Conservation (phyloP, 2,113 vertebrate species). For the Chlamydotis undulata region DNA sequence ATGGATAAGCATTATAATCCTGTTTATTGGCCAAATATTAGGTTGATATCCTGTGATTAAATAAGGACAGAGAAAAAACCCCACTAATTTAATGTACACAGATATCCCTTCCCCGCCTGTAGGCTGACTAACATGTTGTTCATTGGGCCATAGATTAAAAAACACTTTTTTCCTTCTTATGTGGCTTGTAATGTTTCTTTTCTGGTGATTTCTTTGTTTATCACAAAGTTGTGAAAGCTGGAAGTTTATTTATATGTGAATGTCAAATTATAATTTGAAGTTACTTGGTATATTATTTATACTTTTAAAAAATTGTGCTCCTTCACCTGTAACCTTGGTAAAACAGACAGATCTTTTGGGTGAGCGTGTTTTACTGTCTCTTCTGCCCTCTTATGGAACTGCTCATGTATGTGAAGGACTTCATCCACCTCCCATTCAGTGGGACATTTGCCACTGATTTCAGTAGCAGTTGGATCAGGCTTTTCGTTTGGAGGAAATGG, state of each 20-base stretch:
- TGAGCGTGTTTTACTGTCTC: conserved; percentile 5
- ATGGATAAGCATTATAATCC: background rate
- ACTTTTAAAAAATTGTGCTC: background rate
- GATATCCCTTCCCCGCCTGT: background rate
- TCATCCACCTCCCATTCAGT: background rate
- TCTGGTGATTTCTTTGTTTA: background rate
- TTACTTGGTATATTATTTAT: background rate
- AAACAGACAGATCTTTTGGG: background rate
- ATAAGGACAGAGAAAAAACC: background rate
- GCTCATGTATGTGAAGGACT: background rate
- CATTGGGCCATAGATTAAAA: background rate
- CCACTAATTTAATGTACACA: background rate
- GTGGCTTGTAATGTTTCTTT: background rate
- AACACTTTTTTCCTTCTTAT: background rate
- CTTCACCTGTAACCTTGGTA: background rate
- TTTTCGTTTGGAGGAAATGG: background rate
- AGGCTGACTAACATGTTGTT: background rate
- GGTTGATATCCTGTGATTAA: background rate
- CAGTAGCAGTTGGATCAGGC: background rate
- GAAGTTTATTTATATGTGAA: background rate
- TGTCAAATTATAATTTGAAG: background rate
- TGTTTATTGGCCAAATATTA: background rate
- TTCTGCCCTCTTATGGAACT: conserved; percentile 50
- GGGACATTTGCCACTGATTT: background rate
- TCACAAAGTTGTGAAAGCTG: background rate